A percentile compares a stretch with the other conserved stretches of the same genome.
These are phyloP conservation scores for Sisyra terminalis DNA, from an alignment of 2,888 invertebrate genomes.

Conservation along the genomic window DNA sequence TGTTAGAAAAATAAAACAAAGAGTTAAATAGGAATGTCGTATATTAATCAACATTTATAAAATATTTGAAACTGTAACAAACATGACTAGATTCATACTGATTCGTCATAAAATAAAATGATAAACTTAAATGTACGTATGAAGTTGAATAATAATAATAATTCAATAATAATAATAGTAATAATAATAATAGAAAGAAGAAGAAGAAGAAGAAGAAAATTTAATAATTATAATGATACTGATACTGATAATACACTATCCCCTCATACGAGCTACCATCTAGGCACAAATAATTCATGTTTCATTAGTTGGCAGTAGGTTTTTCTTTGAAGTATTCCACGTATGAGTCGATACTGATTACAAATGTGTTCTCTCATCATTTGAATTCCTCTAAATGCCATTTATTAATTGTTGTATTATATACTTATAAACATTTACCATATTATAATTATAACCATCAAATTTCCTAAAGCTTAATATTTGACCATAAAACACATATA, in stretches of 20 bases:
- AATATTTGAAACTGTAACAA: conserved; percentile 37
- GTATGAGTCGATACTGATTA: conserved; percentile 5
- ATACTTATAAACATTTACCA: background rate
- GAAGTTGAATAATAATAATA: conserved; percentile 5
- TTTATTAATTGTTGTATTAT: background rate
- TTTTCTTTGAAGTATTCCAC: conserved; percentile 6
- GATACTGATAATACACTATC: too few species aligned
- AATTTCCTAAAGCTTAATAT: too few species aligned
- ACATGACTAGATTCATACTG: conserved; percentile 36
- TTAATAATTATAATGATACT: too few species aligned
- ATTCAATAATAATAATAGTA: conserved; percentile 4
- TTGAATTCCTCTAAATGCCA: background rate
- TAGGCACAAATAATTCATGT: conserved; percentile 7
- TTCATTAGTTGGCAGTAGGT: conserved; percentile 7
- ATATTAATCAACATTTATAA: conserved; percentile 37
- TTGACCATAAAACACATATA: background rate
- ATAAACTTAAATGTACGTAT: conserved; percentile 9
- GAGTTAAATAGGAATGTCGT: conserved; percentile 33
- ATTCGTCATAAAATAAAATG: conserved; percentile 17
- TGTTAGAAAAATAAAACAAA: conserved; percentile 11
- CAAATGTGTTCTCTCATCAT: conserved; percentile 1
- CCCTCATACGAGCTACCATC: conserved; percentile 2
- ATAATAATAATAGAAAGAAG: too few species aligned
- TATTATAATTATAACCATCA: background rate
- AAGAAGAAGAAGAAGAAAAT: too few species aligned